phyloP scores from a whole-genome alignment of 1,140 invertebrate genomes.

The Proales similis region DNA sequence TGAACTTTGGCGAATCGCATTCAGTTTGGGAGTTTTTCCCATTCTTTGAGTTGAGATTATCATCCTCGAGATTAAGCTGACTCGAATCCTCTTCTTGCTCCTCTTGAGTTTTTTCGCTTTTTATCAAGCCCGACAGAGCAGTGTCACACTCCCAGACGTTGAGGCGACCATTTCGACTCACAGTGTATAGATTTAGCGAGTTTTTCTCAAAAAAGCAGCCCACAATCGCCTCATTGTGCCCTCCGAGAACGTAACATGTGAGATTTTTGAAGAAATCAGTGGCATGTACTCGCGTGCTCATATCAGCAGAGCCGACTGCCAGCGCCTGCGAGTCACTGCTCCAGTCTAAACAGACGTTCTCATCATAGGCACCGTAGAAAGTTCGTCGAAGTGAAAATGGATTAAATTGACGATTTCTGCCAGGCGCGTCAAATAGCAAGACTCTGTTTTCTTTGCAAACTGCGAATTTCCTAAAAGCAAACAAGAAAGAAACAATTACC shows the following conservation, averaged over 20 bases:
- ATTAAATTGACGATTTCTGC: constrained; percentile 72
- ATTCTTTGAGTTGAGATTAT: constrained; percentile 44
- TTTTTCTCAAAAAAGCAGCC: constrained; percentile 78
- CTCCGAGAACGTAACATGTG: constrained; percentile 61
- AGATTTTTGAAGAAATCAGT: constrained; percentile 65
- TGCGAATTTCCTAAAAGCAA: constrained; percentile 64
- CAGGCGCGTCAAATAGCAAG: constrained; percentile 76
- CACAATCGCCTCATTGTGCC: constrained; percentile 73
- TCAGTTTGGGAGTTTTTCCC: neutral
- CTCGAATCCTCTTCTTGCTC: constrained; percentile 41
- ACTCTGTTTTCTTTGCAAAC: constrained; percentile 76
- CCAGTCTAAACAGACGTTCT: constrained; percentile 79
- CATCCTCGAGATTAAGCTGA: constrained; percentile 53
- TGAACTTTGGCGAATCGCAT: constrained; percentile 2
- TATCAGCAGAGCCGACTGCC: constrained; percentile 77
- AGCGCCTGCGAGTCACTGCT: constrained; percentile 77
- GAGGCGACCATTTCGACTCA: constrained; percentile 60
- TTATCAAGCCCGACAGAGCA: constrained; percentile 60
- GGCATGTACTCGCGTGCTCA: constrained; percentile 69
- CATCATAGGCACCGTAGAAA: constrained; percentile 70
- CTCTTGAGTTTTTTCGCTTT: constrained; percentile 17
- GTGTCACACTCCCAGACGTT: constrained; percentile 80
- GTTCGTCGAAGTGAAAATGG: constrained; percentile 76
- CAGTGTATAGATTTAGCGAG: constrained; percentile 64
- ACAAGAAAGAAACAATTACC: constrained; percentile 24